Conservation (phyloP, 2,797 vertebrate species). For the Enteromius treurensis region DNA sequence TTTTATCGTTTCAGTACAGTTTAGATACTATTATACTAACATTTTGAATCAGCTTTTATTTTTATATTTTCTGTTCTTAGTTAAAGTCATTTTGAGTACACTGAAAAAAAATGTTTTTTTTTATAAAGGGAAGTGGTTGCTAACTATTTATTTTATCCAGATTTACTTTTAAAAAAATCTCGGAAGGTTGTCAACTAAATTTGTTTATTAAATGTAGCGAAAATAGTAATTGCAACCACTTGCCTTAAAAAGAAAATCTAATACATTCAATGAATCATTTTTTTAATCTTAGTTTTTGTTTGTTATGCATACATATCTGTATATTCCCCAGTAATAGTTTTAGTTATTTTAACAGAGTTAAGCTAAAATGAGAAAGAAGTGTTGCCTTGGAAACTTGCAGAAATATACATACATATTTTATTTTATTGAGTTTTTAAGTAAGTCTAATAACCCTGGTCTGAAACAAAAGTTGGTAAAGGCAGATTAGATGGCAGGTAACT, state of each 20-base stretch:
- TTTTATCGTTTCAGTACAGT: background rate
- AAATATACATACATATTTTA: background rate
- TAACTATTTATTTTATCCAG: too few species aligned
- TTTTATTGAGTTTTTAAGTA: background rate
- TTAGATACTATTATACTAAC: background rate
- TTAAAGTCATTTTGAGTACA: background rate
- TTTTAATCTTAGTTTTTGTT: background rate
- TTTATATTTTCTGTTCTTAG: background rate
- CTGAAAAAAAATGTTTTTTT: too few species aligned
- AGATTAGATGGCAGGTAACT: background rate
- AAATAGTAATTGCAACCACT: too few species aligned
- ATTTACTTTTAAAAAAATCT: too few species aligned
- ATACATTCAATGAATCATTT: too few species aligned
- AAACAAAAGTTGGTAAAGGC: background rate
- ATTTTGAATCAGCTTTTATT: slow-evolving; percentile 1
- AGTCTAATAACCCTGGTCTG: background rate
- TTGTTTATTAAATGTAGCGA: too few species aligned
- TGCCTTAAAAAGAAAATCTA: too few species aligned
- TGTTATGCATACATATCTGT: background rate
- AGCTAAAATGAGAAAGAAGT: background rate
- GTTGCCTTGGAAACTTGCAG: background rate
- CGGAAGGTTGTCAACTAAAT: too few species aligned
- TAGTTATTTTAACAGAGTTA: background rate
- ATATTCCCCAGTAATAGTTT: background rate
- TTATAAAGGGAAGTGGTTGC: too few species aligned